Percentiles rank a stretch among this genome's conserved stretches.
These are phyloP conservation scores for Himalopsyche anomala DNA, from an alignment of 2,888 invertebrate species.

Conservation along the genomic window DNA sequence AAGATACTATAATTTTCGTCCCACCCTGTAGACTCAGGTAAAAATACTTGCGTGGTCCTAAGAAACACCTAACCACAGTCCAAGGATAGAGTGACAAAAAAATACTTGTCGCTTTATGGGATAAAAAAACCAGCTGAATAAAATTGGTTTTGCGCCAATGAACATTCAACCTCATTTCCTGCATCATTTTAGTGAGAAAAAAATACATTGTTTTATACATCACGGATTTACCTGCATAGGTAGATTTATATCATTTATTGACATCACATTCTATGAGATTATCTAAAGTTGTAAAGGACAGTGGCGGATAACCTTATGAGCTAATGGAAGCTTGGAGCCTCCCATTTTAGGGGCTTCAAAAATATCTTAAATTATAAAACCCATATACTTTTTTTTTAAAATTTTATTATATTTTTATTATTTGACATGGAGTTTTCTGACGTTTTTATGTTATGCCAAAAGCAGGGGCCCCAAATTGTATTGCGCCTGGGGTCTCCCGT, in stretches of 20 bases:
- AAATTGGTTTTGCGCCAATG: conserved; percentile 64
- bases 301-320: too few relatives aligned
- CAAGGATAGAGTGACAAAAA: conserved; percentile 61
- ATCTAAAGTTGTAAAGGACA: too few relatives aligned
- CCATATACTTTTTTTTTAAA: too few relatives aligned
- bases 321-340: too few relatives aligned
- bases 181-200: conserved; percentile 52
- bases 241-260: background rate
- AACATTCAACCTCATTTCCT: conserved; percentile 64
- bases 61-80: conserved; percentile 49
- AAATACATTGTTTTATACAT: background rate
- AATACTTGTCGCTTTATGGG: conserved; percentile 47
- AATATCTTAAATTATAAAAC: too few relatives aligned
- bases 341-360: too few relatives aligned
- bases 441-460: too few relatives aligned
- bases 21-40: conserved; percentile 52
- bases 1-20: conserved; percentile 18
- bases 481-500: too few relatives aligned
- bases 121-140: conserved; percentile 45
- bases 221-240: background rate
- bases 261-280: background rate
- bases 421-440: too few relatives aligned
- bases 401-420: too few relatives aligned
- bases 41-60: conserved; percentile 52
- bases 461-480: too few relatives aligned